These are phyloP conservation scores for Caprella mutica DNA, from an alignment of 2,888 invertebrate genomes.

Conservation along the genomic window DNA sequence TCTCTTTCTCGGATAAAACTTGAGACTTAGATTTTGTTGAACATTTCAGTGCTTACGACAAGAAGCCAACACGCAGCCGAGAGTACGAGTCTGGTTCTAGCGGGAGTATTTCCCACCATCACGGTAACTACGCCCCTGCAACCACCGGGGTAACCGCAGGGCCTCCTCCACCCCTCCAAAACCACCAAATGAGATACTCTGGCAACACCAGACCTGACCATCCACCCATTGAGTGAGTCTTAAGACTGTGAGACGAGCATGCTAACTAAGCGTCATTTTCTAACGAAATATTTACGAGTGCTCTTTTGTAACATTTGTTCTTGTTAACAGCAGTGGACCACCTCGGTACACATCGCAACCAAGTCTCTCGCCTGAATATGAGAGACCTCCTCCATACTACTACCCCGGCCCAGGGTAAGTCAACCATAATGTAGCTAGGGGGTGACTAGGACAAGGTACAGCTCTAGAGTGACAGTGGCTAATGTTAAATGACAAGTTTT, in stretches of 20 bases:
- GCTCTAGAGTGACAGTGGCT: too few species aligned
- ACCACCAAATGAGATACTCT: too few species aligned
- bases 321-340: constrained; percentile 26
- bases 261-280: background rate
- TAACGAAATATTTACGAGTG: too few species aligned
- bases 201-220: too few species aligned
- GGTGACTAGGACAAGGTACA: too few species aligned
- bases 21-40: too few species aligned
- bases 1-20: too few species aligned
- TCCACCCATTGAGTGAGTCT: constrained; percentile 9
- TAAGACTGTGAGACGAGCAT: too few species aligned
- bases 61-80: constrained; percentile 27
- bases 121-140: constrained; percentile 10
- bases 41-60: constrained; percentile 25
- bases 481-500: too few species aligned
- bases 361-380: constrained; percentile 34
- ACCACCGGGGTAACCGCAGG: too few species aligned
- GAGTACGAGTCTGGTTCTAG: constrained; percentile 20
- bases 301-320: too few species aligned
- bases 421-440: too few species aligned
- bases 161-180: constrained; percentile 21
- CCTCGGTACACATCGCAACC: constrained; percentile 34
- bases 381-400: constrained; percentile 34
- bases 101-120: constrained; percentile 17
- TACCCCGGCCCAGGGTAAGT: constrained; percentile 34